Percentiles rank a stretch among this genome's conserved stretches.
These are phyloP conservation scores for Hippocampus mohnikei DNA, from an alignment of 2,113 vertebrate genomes.

Conservation along the genomic window DNA sequence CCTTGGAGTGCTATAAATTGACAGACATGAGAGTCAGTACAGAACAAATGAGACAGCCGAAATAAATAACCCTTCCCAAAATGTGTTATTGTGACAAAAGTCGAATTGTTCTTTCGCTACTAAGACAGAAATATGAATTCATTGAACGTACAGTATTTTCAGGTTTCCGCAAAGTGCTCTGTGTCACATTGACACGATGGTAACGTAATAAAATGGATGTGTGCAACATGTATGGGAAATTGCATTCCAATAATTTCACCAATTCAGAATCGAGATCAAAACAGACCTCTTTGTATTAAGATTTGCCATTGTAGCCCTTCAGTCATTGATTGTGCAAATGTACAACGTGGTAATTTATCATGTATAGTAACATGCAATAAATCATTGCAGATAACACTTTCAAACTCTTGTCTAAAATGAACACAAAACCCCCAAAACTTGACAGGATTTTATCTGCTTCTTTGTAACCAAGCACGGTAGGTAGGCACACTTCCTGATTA, in stretches of 20 bases:
- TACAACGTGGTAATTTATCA: background rate
- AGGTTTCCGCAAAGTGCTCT: background rate
- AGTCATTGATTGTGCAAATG: background rate
- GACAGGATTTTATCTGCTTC: background rate
- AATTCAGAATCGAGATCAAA: background rate
- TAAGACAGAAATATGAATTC: conserved; percentile 30
- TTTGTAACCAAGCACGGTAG: conserved; percentile 3
- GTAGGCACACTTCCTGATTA: conserved; percentile 25
- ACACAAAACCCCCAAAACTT: background rate
- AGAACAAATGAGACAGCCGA: conserved; percentile 56
- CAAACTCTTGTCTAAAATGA: background rate
- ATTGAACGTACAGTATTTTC: background rate
- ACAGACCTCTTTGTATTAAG: background rate
- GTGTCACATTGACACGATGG: background rate
- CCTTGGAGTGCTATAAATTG: conserved; percentile 70
- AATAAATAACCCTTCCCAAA: conserved; percentile 55
- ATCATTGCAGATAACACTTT: background rate
- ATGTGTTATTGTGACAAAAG: conserved; percentile 29
- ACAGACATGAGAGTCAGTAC: conserved; percentile 55
- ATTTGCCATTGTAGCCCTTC: background rate
- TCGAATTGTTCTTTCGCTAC: background rate
- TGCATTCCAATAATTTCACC: no score
- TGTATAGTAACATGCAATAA: background rate
- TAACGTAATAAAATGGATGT: no score
- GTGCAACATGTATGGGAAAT: background rate